A percentile compares a stretch with the other conserved stretches of the same genome.
Conservation (phyloP, 2,888 invertebrate species). For the Lochmaea crataegi region DNA sequence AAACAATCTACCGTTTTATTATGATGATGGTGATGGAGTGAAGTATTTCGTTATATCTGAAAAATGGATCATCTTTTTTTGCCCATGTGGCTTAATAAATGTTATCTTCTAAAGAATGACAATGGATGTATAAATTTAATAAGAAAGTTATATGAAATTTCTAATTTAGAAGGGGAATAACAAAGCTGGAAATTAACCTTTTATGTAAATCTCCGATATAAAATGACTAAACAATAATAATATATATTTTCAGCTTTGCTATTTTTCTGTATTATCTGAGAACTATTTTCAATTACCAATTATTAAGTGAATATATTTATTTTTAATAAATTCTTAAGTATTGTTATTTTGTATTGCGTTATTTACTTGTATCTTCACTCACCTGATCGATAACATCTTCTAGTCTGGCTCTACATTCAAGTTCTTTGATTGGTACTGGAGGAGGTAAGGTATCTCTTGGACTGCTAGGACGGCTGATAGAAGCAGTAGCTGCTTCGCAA, state of each 20-base stretch:
- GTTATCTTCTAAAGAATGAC: not conserved
- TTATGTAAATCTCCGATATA: no score
- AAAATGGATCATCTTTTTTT: slow-evolving; percentile 5
- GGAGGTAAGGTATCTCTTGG: slow-evolving; percentile 88
- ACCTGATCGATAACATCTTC: slow-evolving; percentile 96
- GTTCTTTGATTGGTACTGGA: slow-evolving; percentile 86
- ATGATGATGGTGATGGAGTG: slow-evolving; percentile 9
- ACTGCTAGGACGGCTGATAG: slow-evolving; percentile 89
- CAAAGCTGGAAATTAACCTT: no score
- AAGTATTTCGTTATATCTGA: slow-evolving; percentile 1
- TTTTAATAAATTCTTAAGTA: not conserved
- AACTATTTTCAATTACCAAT: not conserved
- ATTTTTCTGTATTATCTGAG: not conserved
- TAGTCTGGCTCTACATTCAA: slow-evolving; percentile 84
- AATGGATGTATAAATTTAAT: no score
- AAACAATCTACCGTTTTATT: slow-evolving; percentile 7
- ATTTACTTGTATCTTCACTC: slow-evolving; percentile 50
- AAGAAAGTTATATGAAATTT: no score
- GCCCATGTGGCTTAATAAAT: not conserved
- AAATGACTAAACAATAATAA: not conserved
- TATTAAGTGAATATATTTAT: no score
- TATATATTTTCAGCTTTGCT: not conserved
- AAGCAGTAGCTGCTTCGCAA: slow-evolving; percentile 92
- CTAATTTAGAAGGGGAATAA: no score
- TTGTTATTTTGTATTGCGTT: slow-evolving; percentile 13